These are phyloP conservation scores for Halcyon malimbica DNA, from an alignment of 2,113 vertebrate species.

Conservation along the genomic window DNA sequence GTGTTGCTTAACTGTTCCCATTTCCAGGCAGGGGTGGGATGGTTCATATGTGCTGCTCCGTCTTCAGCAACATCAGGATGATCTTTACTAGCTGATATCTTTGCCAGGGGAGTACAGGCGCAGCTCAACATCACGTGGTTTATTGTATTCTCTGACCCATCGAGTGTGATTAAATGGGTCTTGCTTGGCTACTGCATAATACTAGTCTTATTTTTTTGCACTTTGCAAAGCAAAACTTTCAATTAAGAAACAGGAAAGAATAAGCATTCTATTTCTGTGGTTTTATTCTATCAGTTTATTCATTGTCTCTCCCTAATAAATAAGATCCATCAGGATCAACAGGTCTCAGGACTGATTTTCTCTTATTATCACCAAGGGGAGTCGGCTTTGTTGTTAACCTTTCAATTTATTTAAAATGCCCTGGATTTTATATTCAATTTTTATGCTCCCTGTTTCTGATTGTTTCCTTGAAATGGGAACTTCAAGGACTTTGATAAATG, in stretches of 20 bases:
- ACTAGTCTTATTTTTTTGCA: slow-evolving; percentile 25
- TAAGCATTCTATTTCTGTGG: slow-evolving; percentile 14
- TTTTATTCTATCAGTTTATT: background rate
- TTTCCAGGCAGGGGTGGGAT: background rate
- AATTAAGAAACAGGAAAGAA: slow-evolving; percentile 34
- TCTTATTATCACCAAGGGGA: slow-evolving; percentile 8
- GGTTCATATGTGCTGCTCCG: accelerated
- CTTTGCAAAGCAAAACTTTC: slow-evolving; percentile 32
- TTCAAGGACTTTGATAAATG: slow-evolving; percentile 65
- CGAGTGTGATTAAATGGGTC: slow-evolving; percentile 41
- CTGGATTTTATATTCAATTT: slow-evolving; percentile 45
- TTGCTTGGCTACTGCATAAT: background rate
- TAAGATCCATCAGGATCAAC: slow-evolving; percentile 20
- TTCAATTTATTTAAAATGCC: slow-evolving; percentile 56
- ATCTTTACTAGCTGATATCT: background rate
- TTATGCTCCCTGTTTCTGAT: slow-evolving; percentile 44
- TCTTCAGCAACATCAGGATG: background rate
- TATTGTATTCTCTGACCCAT: slow-evolving; percentile 27
- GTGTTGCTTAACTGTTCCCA: background rate
- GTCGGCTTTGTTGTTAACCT: slow-evolving; percentile 31
- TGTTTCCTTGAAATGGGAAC: slow-evolving; percentile 60
- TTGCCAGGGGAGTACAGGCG: slow-evolving; percentile 40
- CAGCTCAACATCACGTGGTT: background rate
- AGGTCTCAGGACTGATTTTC: slow-evolving; percentile 24
- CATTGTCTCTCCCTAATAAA: slow-evolving; percentile 30